Base-by-base conservation (phyloP, 2,113 vertebrate genomes). In the Bos indicus region DNA sequence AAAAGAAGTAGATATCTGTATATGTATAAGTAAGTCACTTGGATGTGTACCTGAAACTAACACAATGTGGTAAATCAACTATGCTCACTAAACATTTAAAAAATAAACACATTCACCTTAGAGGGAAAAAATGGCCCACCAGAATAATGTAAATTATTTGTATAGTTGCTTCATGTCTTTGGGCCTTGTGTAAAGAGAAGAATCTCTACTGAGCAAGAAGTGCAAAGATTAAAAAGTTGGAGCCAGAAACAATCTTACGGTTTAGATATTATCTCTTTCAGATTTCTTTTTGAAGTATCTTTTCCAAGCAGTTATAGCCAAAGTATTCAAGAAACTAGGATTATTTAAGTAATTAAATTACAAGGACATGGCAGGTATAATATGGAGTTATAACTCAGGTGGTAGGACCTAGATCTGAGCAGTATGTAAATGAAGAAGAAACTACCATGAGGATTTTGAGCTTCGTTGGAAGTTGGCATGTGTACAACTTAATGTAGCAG, bases 71-170 rank as follows among this genome's bases (percentile, higher is more conserved):
- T 80, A 51, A 33, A 51, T 51, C 15, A 6, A 51, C 28, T 80
- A 33, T 28, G 25, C 1, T 80, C 4, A 11, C 30, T 80, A 48
- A 51, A 48, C 17, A 28, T 48, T 5, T 9, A 16, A 80, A 17
- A 78, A 30, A 30, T 48, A 48, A 17, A 51, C 16, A 33, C 46
- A 33, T 80, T 51, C 16, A 48, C 14, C 4, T 46, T 78, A 33
- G 48, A 17, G 64, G 64, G 64, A 21, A 52, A 80, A 30, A 80
- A 80, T 25, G 1, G 2, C 9, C 62, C 62, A 82, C 67, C 54
- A 81, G 43, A 84, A 96, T 95, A 94, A 94, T 46, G 71, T 81
- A 57, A 94, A 60, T 93, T 86, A 89, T 80, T 97, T 96, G 57
- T 89, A 11, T 78, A 85, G 51, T 57, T 81, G 36, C 51, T 95